These are phyloP conservation scores for Dolichopus griseipennis DNA, from an alignment of 2,888 invertebrate species.

Conservation along the genomic window DNA sequence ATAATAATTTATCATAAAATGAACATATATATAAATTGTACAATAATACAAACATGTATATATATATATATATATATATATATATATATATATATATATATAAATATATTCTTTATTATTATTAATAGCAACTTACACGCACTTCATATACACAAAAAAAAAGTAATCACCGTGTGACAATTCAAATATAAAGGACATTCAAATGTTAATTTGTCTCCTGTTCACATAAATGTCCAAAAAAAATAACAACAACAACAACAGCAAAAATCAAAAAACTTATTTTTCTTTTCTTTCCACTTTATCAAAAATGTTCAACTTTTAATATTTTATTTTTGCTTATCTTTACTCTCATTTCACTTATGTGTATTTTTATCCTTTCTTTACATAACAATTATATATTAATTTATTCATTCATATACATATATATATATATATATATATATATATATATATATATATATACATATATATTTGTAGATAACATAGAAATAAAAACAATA, in stretches of 20 bases:
- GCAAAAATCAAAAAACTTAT: too few species aligned
- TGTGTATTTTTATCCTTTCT: too few species aligned
- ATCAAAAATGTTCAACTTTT: background rate
- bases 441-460: too few species aligned
- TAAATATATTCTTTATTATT: background rate
- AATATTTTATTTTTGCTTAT: too few species aligned
- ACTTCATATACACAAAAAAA: background rate
- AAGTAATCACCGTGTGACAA: background rate
- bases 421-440: too few species aligned
- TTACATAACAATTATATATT: too few species aligned
- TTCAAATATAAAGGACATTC: background rate
- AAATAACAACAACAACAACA: too few species aligned
- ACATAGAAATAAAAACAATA: background rate
- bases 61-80: background rate
- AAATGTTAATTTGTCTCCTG: background rate
- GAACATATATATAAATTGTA: too few species aligned
- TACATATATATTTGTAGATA: background rate
- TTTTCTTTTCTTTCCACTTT: background rate
- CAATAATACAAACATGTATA: too few species aligned
- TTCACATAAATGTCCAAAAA: background rate
- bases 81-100: background rate
- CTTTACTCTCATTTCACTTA: too few species aligned
- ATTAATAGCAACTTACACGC: conserved; percentile 6
- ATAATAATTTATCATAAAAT: background rate
- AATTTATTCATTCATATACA: too few species aligned